phyloP scores from a whole-genome alignment of 2,888 invertebrate species.

The Nudaria mundana region DNA sequence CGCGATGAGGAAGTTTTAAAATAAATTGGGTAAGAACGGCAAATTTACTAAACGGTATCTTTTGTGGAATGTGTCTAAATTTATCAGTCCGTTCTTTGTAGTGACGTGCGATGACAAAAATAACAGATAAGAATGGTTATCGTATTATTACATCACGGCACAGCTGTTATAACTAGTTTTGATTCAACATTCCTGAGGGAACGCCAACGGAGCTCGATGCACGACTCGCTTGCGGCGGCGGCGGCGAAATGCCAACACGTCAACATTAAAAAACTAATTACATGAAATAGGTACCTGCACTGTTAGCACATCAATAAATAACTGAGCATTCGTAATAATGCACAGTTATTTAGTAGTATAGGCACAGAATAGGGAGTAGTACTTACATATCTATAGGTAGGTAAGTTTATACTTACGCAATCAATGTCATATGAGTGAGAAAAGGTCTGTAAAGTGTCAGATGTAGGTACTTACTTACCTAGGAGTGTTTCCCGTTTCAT shows the following conservation, averaged over 20 bases:
- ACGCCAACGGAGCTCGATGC: conserved; percentile 44
- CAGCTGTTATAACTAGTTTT: conserved; percentile 63
- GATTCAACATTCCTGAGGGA: conserved; percentile 68
- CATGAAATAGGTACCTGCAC: conserved; percentile 34
- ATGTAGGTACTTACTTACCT: too few relatives aligned
- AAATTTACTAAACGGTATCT: not conserved
- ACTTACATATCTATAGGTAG: too few relatives aligned
- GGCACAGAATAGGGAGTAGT: too few relatives aligned
- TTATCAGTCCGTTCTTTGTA: conserved; percentile 10
- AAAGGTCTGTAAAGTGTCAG: too few relatives aligned
- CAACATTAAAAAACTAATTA: conserved; percentile 45
- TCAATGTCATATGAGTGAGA: conserved; percentile 11
- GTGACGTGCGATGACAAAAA: conserved; percentile 41
- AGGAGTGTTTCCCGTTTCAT: too few relatives aligned
- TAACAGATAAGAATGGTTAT: conserved; percentile 49
- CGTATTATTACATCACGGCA: conserved; percentile 55
- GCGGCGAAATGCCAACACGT: conserved; percentile 35
- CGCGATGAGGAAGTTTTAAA: not conserved
- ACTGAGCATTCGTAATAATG: conserved; percentile 16
- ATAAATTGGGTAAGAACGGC: not conserved
- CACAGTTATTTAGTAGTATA: not conserved
- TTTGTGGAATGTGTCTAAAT: conserved; percentile 10
- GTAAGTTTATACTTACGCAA: too few relatives aligned
- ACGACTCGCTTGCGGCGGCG: conserved; percentile 1
- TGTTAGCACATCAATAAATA: conserved; percentile 24